Evolutionary conservation across 2,888 invertebrate species (phyloP), one percentile per base, ranked within the genome.

Genomic region (Temnothorax rugatulus): DNA sequence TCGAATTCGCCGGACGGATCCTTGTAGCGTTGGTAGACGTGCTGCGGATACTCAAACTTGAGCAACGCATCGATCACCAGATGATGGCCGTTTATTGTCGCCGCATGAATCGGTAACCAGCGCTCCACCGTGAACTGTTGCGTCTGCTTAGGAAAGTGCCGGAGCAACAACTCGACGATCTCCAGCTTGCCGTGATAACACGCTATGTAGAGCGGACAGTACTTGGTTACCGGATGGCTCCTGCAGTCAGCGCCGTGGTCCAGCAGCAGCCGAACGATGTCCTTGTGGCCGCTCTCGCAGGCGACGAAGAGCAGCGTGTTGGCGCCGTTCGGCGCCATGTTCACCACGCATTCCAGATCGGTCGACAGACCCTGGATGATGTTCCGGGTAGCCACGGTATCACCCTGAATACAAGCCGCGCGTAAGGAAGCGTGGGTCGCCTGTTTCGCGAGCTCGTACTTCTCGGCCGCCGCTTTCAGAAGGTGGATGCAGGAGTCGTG

Each of bases 91-190:
- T 98, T 98, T 92, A 98, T 98, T 86, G 98, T 97, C 61, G 98
- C 98, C 9, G 99, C 98, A 95, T 99, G 99, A 34, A 99, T 95
- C 0, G 99, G 99, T 86, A 99, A 95, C 98, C 99, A 98, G 91
- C 97, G 97, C 94, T 99, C 99, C 0, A 98, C 98, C 0, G 99
- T 99, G 88, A 97, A 96, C 95, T 97, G 97, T 95, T 97, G 97
- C 18, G 97, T 97, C 89, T 99, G 96, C 91, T 98, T 97, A 0
- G 99, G 98, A 95, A 98, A 99, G 91, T 97, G 96, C 93, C 97
- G 95, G 18, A 99, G 95, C 90, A 99, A 95, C 87, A 97, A 94
- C 90, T 97, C 97, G 0, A 97, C 97, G 84, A 98, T 97, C 66
- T 97, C 97, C 87, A 96, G 95, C 93, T 98, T 97, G 0, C 99